Conservation (phyloP, 2,113 vertebrate genomes). For the Falcunculus frontatus region DNA sequence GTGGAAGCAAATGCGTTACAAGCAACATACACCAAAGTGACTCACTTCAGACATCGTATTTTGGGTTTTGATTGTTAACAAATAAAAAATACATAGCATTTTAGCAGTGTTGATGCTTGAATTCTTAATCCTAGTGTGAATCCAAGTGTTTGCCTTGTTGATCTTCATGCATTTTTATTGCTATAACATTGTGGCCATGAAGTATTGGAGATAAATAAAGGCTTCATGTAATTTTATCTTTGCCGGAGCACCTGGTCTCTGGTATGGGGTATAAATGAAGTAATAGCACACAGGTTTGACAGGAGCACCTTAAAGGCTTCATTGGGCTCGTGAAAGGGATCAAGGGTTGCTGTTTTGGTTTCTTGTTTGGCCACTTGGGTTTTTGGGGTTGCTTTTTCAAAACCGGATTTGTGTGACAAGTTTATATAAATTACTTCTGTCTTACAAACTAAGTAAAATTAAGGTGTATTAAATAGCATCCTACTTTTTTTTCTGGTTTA, state of each 20-base stretch:
- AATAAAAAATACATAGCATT: background rate
- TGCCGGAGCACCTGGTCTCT: background rate
- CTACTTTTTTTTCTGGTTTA: background rate
- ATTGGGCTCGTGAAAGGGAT: rapidly evolving
- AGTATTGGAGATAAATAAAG: background rate
- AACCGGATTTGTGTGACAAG: background rate
- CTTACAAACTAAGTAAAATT: background rate
- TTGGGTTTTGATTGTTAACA: background rate
- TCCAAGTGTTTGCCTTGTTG: background rate
- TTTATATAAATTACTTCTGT: background rate
- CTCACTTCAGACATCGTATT: background rate
- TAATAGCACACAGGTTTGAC: background rate
- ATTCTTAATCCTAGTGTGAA: background rate
- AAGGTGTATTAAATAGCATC: background rate
- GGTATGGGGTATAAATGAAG: background rate
- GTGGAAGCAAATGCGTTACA: background rate
- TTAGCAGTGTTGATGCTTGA: background rate
- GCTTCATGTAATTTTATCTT: background rate
- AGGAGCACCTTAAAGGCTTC: background rate
- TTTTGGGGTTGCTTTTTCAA: background rate
- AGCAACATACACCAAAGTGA: background rate
- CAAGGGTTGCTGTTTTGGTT: background rate
- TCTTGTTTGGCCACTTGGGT: background rate
- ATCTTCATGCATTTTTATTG: background rate
- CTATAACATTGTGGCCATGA: background rate